Evolutionary conservation across 2,797 vertebrate species (phyloP).

Genomic region (Poeciliopsis presidionis): DNA sequence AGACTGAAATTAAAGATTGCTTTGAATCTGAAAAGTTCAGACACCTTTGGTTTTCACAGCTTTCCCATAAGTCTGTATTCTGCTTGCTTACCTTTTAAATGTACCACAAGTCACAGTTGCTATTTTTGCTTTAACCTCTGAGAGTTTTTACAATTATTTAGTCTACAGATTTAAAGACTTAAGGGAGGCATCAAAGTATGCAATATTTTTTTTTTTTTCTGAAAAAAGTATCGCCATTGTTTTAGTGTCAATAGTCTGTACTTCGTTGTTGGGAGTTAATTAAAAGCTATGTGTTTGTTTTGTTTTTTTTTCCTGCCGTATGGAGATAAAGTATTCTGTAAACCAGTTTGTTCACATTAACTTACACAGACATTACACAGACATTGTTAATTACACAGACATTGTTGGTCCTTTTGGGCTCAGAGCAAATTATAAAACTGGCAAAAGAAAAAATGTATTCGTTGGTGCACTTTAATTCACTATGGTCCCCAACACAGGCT

Average conservation of each 20-base stretch:
- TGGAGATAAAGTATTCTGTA: not conserved
- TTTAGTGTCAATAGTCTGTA: not conserved
- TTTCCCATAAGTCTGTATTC: conserved; percentile 17
- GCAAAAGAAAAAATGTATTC: not conserved
- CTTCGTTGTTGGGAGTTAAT: not conserved
- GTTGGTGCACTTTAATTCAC: not conserved
- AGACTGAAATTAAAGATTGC: conserved; percentile 42
- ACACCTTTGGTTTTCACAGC: conserved; percentile 30
- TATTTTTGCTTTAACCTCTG: conserved; percentile 9
- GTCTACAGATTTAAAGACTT: not conserved
- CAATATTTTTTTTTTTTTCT: not conserved
- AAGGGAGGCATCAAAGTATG: not conserved
- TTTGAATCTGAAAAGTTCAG: conserved; percentile 37
- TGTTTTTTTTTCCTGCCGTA: not conserved
- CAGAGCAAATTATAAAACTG: not conserved
- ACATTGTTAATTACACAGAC: not conserved
- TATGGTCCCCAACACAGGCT: not conserved
- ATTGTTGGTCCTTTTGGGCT: not conserved
- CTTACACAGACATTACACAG: not conserved
- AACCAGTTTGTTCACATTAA: not conserved
- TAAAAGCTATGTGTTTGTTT: not conserved
- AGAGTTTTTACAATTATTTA: not conserved
- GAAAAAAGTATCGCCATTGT: not conserved
- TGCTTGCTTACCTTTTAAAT: conserved; percentile 1
- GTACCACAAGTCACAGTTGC: not conserved